Conservation (phyloP, 2,888 invertebrate genomes). For the Caenorhabditis becei region DNA sequence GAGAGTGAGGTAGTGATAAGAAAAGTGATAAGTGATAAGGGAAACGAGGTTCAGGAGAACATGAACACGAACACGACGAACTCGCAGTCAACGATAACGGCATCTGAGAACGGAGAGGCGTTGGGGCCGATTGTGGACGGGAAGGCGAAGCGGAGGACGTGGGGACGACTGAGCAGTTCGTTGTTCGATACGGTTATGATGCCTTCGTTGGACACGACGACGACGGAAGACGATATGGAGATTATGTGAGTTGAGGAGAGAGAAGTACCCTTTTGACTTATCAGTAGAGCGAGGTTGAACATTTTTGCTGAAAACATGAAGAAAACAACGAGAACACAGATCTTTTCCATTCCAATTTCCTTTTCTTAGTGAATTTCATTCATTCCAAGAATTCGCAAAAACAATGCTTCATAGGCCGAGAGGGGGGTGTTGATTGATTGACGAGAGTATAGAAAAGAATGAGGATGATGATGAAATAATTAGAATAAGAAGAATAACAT, state of each 20-base stretch:
- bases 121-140: slow-evolving; percentile 10
- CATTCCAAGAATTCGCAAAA: no score
- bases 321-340: no score
- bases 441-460: no score
- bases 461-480: neutral
- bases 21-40: no score
- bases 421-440: no score
- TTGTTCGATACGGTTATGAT: slow-evolving; percentile 54
- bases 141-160: slow-evolving; percentile 51
- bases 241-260: slow-evolving; percentile 28
- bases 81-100: slow-evolving; percentile 50
- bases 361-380: no score
- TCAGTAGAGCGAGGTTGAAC: no score
- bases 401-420: no score
- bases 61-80: slow-evolving; percentile 57
- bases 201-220: slow-evolving; percentile 60
- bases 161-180: slow-evolving; percentile 56
- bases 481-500: neutral
- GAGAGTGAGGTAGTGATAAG: slow-evolving; percentile 42
- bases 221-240: slow-evolving; percentile 46
- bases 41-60: slow-evolving; percentile 41
- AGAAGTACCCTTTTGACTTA: no score
- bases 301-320: no score
- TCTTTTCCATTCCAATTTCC: no score
- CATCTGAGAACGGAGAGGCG: slow-evolving; percentile 36